Conservation (phyloP, 1,140 invertebrate genomes). For the Drosophila novamexicana region DNA sequence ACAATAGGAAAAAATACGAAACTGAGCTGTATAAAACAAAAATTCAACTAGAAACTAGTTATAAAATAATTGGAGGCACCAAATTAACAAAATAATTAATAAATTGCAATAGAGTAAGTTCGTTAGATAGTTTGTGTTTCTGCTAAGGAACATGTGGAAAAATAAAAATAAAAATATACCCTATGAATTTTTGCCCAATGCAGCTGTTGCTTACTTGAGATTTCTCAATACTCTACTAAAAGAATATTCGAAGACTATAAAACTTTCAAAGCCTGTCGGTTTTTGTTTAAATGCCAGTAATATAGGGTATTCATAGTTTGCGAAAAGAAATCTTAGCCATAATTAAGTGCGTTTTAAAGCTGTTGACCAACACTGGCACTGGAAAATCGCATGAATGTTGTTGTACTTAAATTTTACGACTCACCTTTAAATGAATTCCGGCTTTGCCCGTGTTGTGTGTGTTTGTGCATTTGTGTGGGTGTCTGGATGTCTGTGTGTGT, state of each 20-base stretch:
- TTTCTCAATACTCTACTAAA: too few relatives aligned
- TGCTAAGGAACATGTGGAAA: too few relatives aligned
- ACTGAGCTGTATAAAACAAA: not conserved
- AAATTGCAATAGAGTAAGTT: not conserved
- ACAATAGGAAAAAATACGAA: conserved; percentile 17
- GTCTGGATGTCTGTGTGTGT: conserved; percentile 33
- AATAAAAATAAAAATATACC: too few relatives aligned
- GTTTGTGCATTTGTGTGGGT: conserved; percentile 34
- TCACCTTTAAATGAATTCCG: conserved; percentile 68
- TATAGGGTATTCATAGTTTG: not conserved
- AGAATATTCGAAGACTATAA: too few relatives aligned
- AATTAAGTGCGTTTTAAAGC: not conserved
- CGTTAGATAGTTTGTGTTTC: not conserved
- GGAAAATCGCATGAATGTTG: too few relatives aligned
- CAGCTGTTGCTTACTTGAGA: too few relatives aligned
- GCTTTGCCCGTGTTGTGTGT: conserved; percentile 8
- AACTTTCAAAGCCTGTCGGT: too few relatives aligned
- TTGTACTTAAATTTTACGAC: conserved; percentile 48
- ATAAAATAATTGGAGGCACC: conserved; percentile 1
- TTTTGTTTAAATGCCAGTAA: too few relatives aligned
- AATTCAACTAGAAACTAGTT: conserved; percentile 5
- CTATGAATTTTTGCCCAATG: too few relatives aligned
- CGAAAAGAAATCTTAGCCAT: too few relatives aligned
- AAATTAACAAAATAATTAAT: not conserved
- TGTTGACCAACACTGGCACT: conserved; percentile 1